phyloP scores from a whole-genome alignment of 2,888 invertebrate species.

The Timema cristinae region DNA sequence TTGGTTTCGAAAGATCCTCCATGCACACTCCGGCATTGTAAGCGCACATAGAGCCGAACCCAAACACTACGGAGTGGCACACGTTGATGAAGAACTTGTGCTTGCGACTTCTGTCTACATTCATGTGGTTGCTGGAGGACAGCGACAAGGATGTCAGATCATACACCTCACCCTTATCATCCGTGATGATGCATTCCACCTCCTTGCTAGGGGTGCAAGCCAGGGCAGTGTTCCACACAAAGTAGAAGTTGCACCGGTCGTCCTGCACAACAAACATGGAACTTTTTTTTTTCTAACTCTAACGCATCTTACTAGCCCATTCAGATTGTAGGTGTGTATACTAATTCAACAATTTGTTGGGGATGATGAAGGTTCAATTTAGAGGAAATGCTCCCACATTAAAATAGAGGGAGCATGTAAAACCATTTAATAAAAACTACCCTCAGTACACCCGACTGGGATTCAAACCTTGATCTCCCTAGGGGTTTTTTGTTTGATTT shows the following conservation, averaged over 20 bases:
- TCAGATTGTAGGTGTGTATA: too few species aligned
- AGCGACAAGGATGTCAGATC: slow-evolving; percentile 5
- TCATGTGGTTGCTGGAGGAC: neutral
- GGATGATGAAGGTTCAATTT: too few species aligned
- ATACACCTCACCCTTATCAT: neutral
- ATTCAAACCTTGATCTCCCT: too few species aligned
- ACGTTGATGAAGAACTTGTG: slow-evolving; percentile 11
- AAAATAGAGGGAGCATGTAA: too few species aligned
- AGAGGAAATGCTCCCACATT: too few species aligned
- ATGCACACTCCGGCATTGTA: neutral
- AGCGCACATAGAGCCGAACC: neutral
- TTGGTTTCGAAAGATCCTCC: neutral
- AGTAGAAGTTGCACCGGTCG: slow-evolving; percentile 2
- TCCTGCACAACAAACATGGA: neutral
- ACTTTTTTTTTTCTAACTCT: neutral
- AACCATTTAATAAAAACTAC: too few species aligned
- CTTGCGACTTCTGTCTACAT: neutral
- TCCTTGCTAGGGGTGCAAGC: neutral
- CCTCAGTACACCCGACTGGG: too few species aligned
- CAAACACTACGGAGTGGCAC: neutral
- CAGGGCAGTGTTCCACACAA: slow-evolving; percentile 3
- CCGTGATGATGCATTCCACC: neutral
- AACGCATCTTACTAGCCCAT: too few species aligned
- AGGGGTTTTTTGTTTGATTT: too few species aligned
- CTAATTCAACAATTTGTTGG: too few species aligned